Evolutionary conservation across 2,113 vertebrate species (phyloP), one percentile per base, ranked within the genome.

Genomic region (Trematomus loennbergii): DNA sequence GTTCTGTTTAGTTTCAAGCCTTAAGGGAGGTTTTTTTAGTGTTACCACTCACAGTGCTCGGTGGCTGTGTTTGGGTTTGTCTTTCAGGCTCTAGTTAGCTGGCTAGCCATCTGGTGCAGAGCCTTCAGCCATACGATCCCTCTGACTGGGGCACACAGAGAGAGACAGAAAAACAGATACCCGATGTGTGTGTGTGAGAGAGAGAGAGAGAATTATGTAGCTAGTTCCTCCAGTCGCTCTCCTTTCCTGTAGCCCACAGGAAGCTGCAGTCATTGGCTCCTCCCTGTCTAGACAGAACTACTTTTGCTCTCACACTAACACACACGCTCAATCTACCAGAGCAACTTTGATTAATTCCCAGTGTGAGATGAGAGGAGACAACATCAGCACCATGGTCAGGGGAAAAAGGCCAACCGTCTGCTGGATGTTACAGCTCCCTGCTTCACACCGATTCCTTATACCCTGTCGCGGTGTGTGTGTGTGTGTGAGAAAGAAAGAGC

Each of bases 211-310:
- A 40, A 45, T 40, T 15, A 57, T 59, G 36, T 33, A 29, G 57
- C 72, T 59, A 46, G 43, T 83, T 83, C 83, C 72, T 80, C 48
- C 40, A 22, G 62, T 22, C 63, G 8, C 55, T 78, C 66, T 78
- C 49, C 86, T 75, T 85, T 85, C 79, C 89, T 87, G 83, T 87
- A 71, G 81, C 77, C 80, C 18, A 13, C 87, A 91, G 92, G 91
- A 91, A 8, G 84, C 85, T 87, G 88, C 89, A 89, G 86, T 83
- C 91, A 85, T 92, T 94, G 93, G 87, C 94, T 96, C 94, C 93
- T 95, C 85, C 4, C 93, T 84, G 91, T 95, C 87, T 95, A 91
- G 82, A 96, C 95, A 93, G 92, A 80, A 84, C 71, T 60, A 67
- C 68, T 59, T 45, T 63, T 55, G 6, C 64, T 9, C 71, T 16